Base-by-base conservation (phyloP, 2,797 vertebrate species). In the Hoplostethus atlanticus region DNA sequence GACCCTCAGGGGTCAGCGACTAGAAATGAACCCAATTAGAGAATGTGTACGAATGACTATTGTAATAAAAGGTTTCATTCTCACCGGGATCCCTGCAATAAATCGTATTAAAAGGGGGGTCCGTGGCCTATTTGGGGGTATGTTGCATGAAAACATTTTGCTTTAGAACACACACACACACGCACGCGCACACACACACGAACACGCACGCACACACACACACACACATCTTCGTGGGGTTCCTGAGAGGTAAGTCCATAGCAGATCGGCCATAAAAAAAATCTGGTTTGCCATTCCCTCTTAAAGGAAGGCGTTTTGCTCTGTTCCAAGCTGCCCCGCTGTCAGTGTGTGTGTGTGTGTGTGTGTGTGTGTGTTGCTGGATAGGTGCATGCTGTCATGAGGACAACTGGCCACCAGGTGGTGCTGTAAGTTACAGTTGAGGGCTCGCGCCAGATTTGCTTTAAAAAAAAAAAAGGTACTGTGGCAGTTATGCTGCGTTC, bases 171-270 rank as follows among this genome's bases (percentile, higher is more conserved):
- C 42, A 44, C 42, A 44, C 42, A 13, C 42, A 42, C 40, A 10
- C 38, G 11, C 9, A 10, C 10, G 11, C 11, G 16, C 5, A 31
- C 30, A 51, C 38, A 69, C 64, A 52, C n/a, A 5, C 28, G 6
- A 3, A 34, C 11, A 15, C 25, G 53, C 50, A 66, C 62, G 64
- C 70, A 77, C 44, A 78, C 21, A 69, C 51, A 47, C 59, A 73
- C n/a, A 50, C 34, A 6, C 34, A 7, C 44, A 48, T 69, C 73
- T 21, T 78, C 70, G 52, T 57, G 46, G 65, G 68, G 77, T 89
- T 84, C 89, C 89, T 91, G 90, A 88, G 86, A 88, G 67, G 56
- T 69, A 73, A 85, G 79, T 81, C 61, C 63, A 83, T 71, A 84
- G 64, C 50, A 68, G 59, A 46, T 79, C 76, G 80, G 70, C 47